Conservation (phyloP, 2,888 invertebrate species). For the Didymodactylos carnosus region DNA sequence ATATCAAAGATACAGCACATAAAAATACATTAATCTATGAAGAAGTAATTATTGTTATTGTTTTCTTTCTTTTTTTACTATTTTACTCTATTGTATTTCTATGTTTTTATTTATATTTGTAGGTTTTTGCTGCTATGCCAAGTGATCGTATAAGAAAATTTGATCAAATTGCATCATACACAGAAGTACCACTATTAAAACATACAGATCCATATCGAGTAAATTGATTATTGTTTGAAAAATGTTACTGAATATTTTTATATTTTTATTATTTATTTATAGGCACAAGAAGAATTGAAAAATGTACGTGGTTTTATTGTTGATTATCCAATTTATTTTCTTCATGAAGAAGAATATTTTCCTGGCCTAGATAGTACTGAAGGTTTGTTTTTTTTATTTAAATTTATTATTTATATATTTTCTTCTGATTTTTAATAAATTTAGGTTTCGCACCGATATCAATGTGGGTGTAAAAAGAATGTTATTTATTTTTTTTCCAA, state of each 20-base stretch:
- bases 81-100: too few relatives aligned
- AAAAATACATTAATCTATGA: conserved; percentile 11
- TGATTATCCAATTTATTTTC: conserved; percentile 11
- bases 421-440: too few relatives aligned
- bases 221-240: not conserved
- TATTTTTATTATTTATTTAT: not conserved
- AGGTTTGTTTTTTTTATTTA: not conserved
- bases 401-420: not conserved
- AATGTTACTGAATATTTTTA: not conserved
- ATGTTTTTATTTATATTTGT: too few relatives aligned
- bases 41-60: too few relatives aligned
- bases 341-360: conserved; percentile 7
- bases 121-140: conserved; percentile 4
- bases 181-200: not conserved
- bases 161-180: not conserved
- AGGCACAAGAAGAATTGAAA: conserved; percentile 8
- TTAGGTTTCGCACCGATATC: too few relatives aligned
- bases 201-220: conserved; percentile 4
- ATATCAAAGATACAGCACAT: conserved; percentile 1
- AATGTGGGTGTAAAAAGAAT: too few relatives aligned
- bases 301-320: conserved; percentile 7
- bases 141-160: conserved; percentile 5
- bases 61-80: too few relatives aligned
- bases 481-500: too few relatives aligned
- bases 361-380: not conserved